Evolutionary conservation across 2,113 vertebrate genomes (phyloP).

Genomic region (Sitta europaea): DNA sequence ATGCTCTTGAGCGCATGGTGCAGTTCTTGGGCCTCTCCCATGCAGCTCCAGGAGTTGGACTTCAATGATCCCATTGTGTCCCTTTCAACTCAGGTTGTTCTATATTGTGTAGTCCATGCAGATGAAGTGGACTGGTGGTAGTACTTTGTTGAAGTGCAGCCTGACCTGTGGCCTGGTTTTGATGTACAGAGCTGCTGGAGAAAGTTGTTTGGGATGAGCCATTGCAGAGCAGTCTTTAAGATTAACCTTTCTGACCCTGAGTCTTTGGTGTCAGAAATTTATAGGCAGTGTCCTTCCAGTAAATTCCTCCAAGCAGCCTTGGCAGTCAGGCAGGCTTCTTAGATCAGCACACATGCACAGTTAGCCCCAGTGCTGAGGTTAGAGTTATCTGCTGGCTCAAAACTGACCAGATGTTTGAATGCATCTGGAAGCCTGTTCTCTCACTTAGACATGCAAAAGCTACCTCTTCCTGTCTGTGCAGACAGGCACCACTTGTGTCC

Average conservation of each 20-base stretch:
- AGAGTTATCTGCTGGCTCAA: background rate
- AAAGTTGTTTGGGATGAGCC: background rate
- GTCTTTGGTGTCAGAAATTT: background rate
- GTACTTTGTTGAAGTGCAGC: background rate
- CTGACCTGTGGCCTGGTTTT: background rate
- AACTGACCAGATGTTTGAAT: background rate
- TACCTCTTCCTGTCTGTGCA: background rate
- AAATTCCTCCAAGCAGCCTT: constrained; percentile 11
- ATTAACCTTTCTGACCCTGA: background rate
- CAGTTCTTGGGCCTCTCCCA: background rate
- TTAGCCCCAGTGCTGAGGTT: background rate
- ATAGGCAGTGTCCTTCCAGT: background rate
- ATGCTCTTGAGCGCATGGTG: background rate
- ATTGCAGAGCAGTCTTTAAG: background rate
- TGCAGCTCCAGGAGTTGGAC: background rate
- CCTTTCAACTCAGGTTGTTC: background rate
- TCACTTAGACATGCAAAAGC: background rate
- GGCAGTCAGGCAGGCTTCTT: background rate
- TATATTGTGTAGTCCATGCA: fast-evolving
- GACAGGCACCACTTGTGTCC: background rate
- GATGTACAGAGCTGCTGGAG: background rate
- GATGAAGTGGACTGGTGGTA: background rate
- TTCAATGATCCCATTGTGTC: background rate
- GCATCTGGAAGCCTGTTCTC: background rate
- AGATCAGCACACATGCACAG: background rate